Evolutionary conservation across 2,113 vertebrate genomes (phyloP).

Genomic region (Loxodonta africana): DNA sequence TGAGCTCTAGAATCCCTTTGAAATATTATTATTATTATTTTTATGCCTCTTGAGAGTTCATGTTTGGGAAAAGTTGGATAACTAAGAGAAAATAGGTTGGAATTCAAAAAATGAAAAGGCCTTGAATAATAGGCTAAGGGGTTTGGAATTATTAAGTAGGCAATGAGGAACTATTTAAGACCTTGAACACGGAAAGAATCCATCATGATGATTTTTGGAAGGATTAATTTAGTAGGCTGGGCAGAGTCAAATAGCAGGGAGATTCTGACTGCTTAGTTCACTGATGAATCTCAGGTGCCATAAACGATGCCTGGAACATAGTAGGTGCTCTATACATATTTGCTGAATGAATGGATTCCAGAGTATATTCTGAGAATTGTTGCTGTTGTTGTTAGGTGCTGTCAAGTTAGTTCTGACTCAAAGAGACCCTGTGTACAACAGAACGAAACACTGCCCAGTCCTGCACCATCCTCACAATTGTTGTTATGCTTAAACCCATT

Average conservation of each 20-base stretch:
- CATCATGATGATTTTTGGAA: neutral
- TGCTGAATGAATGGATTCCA: neutral
- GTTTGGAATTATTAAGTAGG: conserved; percentile 8
- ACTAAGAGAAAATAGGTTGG: conserved; percentile 13
- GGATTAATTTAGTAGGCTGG: neutral
- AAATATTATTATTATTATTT: neutral
- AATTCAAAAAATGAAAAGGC: neutral
- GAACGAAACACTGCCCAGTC: too few relatives aligned
- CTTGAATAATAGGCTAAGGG: neutral
- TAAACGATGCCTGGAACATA: neutral
- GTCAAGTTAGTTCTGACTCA: too few relatives aligned
- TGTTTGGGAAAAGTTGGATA: conserved; percentile 24
- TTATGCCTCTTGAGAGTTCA: neutral
- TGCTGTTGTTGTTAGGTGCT: too few relatives aligned
- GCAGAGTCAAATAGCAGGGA: neutral
- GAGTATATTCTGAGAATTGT: neutral
- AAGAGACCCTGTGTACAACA: too few relatives aligned
- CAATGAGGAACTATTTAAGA: neutral
- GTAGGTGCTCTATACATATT: conserved; percentile 20
- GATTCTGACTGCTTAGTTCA: neutral
- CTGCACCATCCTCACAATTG: too few relatives aligned
- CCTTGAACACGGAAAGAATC: neutral
- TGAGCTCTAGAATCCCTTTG: neutral
- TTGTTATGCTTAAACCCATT: too few relatives aligned
- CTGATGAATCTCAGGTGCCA: neutral